Evolutionary conservation across 2,888 invertebrate genomes (phyloP).

Genomic region (Microctonus brassicae): DNA sequence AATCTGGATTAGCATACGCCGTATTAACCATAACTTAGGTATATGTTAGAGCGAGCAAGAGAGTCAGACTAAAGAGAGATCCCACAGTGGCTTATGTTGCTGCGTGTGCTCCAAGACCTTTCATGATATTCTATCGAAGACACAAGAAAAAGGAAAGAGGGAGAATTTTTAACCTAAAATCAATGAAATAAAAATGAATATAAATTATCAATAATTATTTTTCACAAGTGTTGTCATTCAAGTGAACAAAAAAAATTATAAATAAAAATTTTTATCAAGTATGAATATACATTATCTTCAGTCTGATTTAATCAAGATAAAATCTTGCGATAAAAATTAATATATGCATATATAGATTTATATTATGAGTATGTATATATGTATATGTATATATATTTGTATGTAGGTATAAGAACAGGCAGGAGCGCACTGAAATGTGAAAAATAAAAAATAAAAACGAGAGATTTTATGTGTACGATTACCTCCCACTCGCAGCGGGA

Average conservation of each 20-base stretch:
- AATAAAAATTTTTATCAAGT: background rate
- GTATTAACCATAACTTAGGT: constrained; percentile 53
- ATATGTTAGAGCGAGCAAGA: background rate
- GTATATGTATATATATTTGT: background rate
- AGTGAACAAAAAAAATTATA: background rate
- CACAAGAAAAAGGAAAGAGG: background rate
- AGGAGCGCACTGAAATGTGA: background rate
- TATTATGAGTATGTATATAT: background rate
- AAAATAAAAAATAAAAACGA: background rate
- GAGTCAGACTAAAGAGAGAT: background rate
- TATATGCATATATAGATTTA: background rate
- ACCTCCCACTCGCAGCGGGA: constrained; percentile 6
- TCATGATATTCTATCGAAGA: background rate
- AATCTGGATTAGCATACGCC: constrained; percentile 65
- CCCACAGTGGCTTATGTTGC: constrained; percentile 10
- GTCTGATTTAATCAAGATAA: constrained; percentile 1
- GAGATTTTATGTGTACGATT: background rate
- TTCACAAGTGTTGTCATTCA: background rate
- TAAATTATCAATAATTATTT: background rate
- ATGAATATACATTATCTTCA: background rate
- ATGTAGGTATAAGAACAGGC: background rate
- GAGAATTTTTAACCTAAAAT: background rate
- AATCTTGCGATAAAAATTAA: background rate
- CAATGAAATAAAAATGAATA: background rate
- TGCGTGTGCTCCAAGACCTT: constrained; percentile 1